Percentiles rank a stretch among this genome's conserved stretches.
phyloP scores from a whole-genome alignment of 2,797 vertebrate species.

The Sebastes hopkinsi region DNA sequence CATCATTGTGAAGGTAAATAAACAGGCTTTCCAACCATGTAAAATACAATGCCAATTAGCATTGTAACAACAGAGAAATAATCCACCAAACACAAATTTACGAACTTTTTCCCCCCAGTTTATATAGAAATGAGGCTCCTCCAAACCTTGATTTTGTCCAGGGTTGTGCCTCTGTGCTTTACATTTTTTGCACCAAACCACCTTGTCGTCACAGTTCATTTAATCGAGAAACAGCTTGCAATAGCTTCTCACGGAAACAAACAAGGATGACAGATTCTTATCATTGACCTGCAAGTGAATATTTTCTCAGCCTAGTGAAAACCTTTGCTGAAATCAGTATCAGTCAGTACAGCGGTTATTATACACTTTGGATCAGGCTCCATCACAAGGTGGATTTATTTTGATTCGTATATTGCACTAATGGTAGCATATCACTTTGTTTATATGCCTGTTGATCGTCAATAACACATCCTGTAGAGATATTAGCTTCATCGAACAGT shows the following conservation, averaged over 20 bases:
- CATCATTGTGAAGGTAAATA: no score
- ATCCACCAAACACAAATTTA: fast-evolving
- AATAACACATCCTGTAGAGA: not conserved
- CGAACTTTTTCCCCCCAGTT: fast-evolving
- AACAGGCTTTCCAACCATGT: no score
- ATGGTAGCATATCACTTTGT: not conserved
- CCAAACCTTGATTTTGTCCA: not conserved
- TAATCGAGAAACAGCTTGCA: not conserved
- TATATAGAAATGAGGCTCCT: not conserved
- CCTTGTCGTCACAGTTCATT: not conserved
- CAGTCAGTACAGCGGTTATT: not conserved
- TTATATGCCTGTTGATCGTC: not conserved
- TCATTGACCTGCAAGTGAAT: not conserved
- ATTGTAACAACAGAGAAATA: no score
- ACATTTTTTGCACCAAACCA: not conserved
- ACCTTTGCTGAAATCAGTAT: not conserved
- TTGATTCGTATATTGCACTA: not conserved
- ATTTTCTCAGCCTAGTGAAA: not conserved
- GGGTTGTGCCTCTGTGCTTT: not conserved
- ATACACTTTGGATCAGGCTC: not conserved
- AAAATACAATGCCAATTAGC: no score
- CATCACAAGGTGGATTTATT: not conserved
- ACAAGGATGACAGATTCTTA: conserved; percentile 1
- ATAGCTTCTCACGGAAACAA: not conserved
- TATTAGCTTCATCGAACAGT: not conserved